Conservation (phyloP, 2,797 vertebrate genomes). For the Eulemur coronatus region DNA sequence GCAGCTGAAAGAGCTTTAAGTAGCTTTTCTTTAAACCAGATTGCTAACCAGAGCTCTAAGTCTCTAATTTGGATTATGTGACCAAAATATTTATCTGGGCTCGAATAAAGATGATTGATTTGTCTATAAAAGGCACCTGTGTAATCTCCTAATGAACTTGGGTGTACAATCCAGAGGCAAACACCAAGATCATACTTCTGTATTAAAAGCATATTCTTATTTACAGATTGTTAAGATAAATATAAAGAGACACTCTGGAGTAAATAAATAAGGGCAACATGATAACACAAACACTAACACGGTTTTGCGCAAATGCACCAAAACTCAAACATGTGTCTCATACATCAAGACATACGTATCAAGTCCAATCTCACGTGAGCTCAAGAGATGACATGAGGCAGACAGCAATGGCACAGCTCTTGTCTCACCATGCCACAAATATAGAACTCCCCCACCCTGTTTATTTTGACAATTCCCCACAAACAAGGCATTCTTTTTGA, state of each 20-base stretch:
- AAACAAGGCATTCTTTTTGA: background rate
- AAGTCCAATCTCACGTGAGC: background rate
- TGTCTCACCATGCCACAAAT: background rate
- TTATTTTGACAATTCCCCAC: background rate
- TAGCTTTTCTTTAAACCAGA: constrained; percentile 28
- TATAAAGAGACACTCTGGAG: constrained; percentile 4
- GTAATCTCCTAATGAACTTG: background rate
- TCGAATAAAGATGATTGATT: background rate
- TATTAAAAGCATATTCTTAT: constrained; percentile 66
- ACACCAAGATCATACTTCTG: constrained; percentile 56
- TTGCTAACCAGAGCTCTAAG: background rate
- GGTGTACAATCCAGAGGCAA: background rate
- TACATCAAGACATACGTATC: background rate
- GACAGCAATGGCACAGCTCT: background rate
- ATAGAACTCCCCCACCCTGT: background rate
- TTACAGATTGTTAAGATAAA: constrained; percentile 71
- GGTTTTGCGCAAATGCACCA: background rate
- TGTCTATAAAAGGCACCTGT: background rate
- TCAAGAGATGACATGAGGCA: background rate
- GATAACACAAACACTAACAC: constrained; percentile 32
- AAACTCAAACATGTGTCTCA: background rate
- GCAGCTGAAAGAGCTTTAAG: background rate
- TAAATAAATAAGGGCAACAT: constrained; percentile 80
- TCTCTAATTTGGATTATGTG: background rate
- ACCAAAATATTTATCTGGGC: background rate